These are phyloP conservation scores for Crossaster papposus DNA, from an alignment of 53 echinoderm and acorn worm genomes.

Conservation along the genomic window DNA sequence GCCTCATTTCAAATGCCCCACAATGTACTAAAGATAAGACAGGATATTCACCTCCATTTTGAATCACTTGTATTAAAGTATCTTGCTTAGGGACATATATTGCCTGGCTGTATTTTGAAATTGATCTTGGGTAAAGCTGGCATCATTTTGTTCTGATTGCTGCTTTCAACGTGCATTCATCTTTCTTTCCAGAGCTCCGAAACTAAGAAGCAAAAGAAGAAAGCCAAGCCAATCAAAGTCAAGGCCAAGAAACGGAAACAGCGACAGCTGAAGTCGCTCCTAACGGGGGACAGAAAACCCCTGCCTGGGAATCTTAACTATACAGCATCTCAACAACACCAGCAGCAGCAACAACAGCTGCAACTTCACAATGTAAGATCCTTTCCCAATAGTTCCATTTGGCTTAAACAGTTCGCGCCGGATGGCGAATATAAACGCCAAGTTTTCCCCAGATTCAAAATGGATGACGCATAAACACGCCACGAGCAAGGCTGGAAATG, in stretches of 20 bases:
- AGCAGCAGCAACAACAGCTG: slow-evolving; percentile 36
- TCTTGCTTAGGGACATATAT: neutral
- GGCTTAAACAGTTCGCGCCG: neutral
- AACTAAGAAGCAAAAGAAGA: slow-evolving; percentile 67
- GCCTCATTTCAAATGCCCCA: no score
- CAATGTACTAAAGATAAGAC: no score
- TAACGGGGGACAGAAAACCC: slow-evolving; percentile 41
- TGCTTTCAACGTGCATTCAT: neutral
- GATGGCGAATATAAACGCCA: no score
- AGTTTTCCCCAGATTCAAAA: no score
- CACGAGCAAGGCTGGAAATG: no score
- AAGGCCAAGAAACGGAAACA: slow-evolving; percentile 54
- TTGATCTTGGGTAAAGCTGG: neutral
- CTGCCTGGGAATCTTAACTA: slow-evolving; percentile 45
- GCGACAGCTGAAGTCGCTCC: slow-evolving; percentile 50
- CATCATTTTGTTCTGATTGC: neutral
- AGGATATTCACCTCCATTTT: no score
- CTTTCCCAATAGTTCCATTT: neutral
- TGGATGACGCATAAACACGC: no score
- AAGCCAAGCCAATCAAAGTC: slow-evolving; percentile 61
- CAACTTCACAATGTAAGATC: slow-evolving; percentile 27
- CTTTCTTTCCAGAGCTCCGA: neutral
- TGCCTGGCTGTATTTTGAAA: neutral
- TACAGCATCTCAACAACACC: slow-evolving; percentile 32
- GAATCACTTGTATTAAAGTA: neutral